phyloP scores from a whole-genome alignment of 2,888 invertebrate genomes.

The Rhaphigaster nebulosa region DNA sequence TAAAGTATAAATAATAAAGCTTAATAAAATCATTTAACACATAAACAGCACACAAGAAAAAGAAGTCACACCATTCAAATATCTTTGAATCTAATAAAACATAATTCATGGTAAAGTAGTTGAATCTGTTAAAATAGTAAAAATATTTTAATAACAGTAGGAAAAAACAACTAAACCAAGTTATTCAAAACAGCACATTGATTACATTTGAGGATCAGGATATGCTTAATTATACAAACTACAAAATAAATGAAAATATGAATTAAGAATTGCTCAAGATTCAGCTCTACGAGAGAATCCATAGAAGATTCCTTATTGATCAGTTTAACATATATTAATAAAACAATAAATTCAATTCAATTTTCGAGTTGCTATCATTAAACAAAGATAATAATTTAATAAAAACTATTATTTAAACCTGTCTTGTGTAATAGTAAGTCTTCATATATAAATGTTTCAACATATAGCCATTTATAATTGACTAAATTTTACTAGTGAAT shows the following conservation, averaged over 20 bases:
- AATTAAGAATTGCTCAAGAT: background rate
- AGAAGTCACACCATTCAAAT: background rate
- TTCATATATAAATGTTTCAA: background rate
- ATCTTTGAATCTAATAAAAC: background rate
- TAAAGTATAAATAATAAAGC: background rate
- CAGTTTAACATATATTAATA: background rate
- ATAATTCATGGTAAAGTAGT: background rate
- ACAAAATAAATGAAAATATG: background rate
- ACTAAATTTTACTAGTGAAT: background rate
- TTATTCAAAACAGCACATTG: background rate
- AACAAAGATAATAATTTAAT: background rate
- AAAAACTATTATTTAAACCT: background rate
- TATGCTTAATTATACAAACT: background rate
- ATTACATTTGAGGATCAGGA: background rate
- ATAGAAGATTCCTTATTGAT: background rate
- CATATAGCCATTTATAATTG: conserved; percentile 32
- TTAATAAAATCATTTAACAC: background rate
- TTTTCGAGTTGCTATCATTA: background rate
- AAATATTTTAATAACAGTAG: background rate
- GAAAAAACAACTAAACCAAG: background rate
- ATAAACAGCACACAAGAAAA: background rate
- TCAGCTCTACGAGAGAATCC: background rate
- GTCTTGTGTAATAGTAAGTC: background rate
- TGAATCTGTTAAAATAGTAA: background rate
- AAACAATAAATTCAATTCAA: background rate